Percentiles rank a stretch among this genome's conserved stretches.
These are phyloP conservation scores for Chrysomela aeneicollis DNA, from an alignment of 2,888 invertebrate genomes.

Conservation along the genomic window DNA sequence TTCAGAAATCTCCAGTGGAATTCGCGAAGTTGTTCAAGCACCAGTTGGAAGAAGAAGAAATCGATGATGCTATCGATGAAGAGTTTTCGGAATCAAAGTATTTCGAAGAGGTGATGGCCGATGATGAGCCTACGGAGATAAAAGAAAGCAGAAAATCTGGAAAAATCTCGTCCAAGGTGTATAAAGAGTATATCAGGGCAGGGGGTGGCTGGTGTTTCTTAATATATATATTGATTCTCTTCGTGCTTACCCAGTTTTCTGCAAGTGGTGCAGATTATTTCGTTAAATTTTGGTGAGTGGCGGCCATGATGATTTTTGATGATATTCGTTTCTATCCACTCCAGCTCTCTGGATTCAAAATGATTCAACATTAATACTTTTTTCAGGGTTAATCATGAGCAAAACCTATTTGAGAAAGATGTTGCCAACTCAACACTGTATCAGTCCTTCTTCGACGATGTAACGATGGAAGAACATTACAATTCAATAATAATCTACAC, in stretches of 20 bases:
- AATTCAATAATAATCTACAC: conserved; percentile 22
- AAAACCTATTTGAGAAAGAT: conserved; percentile 40
- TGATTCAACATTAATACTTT: background rate
- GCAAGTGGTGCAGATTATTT: conserved; percentile 83
- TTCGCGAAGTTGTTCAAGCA: conserved; percentile 64
- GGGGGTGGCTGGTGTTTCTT: conserved; percentile 74
- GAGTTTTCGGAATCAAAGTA: conserved; percentile 32
- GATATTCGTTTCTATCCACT: background rate
- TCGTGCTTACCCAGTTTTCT: conserved; percentile 72
- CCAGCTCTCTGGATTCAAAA: background rate
- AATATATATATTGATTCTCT: conserved; percentile 68
- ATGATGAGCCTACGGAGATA: conserved; percentile 42
- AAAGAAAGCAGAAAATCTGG: conserved; percentile 61
- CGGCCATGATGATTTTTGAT: background rate
- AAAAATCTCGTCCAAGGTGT: conserved; percentile 62
- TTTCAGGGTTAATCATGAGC: conserved; percentile 55
- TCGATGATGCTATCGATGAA: conserved; percentile 39
- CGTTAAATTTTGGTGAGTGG: conserved; percentile 75
- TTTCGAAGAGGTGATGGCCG: conserved; percentile 31
- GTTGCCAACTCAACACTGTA: conserved; percentile 36
- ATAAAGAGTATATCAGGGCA: conserved; percentile 76
- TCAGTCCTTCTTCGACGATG: conserved; percentile 37
- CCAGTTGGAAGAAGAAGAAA: conserved; percentile 51
- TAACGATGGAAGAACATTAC: conserved; percentile 40
- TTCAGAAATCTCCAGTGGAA: conserved; percentile 63